phyloP scores from a whole-genome alignment of 2,888 invertebrate species.

The Lamproptera curius region DNA sequence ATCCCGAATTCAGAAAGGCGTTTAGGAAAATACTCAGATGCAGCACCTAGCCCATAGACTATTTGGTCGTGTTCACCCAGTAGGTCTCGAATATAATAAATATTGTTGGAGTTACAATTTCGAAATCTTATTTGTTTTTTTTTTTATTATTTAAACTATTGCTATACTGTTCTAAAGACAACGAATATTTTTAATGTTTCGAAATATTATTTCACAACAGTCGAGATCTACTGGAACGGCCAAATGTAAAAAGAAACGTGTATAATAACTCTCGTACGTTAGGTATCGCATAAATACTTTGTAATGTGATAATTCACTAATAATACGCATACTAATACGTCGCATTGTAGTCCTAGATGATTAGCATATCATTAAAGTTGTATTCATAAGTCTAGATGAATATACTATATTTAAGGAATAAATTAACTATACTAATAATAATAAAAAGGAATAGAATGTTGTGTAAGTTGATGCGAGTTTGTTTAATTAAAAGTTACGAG shows the following conservation, averaged over 20 bases:
- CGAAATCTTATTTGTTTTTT: neutral
- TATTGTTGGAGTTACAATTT: no score
- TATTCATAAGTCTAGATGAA: neutral
- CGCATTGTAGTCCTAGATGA: constrained; percentile 1
- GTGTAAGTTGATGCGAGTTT: no score
- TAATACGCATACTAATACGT: constrained; percentile 3
- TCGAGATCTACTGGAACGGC: constrained; percentile 17
- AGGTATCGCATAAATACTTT: constrained; percentile 3
- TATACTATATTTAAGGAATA: neutral
- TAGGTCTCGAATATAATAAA: constrained; percentile 27
- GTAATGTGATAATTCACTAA: constrained; percentile 21
- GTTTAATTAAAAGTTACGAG: constrained; percentile 12
- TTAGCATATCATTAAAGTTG: constrained; percentile 17
- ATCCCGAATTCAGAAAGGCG: constrained; percentile 98
- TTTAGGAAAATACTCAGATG: constrained; percentile 94
- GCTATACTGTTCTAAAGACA: constrained; percentile 10
- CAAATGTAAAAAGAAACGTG: constrained; percentile 7
- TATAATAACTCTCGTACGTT: neutral
- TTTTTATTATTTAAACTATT: neutral
- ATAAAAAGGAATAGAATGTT: no score
- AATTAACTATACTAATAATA: no score
- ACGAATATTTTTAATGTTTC: constrained; percentile 10
- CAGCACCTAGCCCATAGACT: constrained; percentile 73
- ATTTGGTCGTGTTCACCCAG: constrained; percentile 52
- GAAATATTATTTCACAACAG: neutral